phyloP scores from a whole-genome alignment of 2,797 vertebrate species.

The Huso huso region DNA sequence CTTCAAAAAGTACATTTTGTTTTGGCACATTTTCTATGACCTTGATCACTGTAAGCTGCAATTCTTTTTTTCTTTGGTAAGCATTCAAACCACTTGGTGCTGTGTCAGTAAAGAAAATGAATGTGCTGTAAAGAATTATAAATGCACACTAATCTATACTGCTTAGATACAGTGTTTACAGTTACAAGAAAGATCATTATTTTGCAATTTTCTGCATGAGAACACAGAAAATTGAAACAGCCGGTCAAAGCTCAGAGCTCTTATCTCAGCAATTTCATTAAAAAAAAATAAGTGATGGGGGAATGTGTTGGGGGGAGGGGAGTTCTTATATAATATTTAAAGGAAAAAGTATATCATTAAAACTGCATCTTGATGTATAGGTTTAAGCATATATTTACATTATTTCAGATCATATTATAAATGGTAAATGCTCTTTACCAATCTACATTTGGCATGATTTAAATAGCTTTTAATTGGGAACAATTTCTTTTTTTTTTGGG shows the following conservation, averaged over 20 bases:
- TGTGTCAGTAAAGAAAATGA: neutral
- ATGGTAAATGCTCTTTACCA: too few species aligned
- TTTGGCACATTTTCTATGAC: constrained; percentile 47
- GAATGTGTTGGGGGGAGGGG: neutral
- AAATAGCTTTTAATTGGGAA: neutral
- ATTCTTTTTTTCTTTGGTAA: constrained; percentile 29
- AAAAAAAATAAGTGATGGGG: neutral
- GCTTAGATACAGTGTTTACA: constrained; percentile 17
- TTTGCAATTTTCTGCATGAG: constrained; percentile 24
- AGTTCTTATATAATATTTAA: too few species aligned
- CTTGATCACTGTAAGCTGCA: constrained; percentile 51
- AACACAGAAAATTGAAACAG: constrained; percentile 12
- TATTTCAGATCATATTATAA: constrained; percentile 6
- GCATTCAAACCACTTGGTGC: neutral
- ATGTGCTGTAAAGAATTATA: constrained; percentile 1
- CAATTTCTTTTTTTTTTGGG: too few species aligned
- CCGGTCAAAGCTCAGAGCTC: neutral
- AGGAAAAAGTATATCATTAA: constrained; percentile 7
- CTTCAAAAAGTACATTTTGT: constrained; percentile 48
- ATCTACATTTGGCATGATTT: constrained; percentile 12
- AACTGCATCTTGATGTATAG: constrained; percentile 21
- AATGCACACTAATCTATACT: constrained; percentile 3
- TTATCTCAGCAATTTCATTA: neutral
- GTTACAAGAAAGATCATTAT: constrained; percentile 17
- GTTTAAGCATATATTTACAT: constrained; percentile 40